Evolutionary conservation across 2,888 invertebrate genomes (phyloP), one percentile per base, ranked within the genome.

Genomic region (Gymnoscelis rufifasciata): DNA sequence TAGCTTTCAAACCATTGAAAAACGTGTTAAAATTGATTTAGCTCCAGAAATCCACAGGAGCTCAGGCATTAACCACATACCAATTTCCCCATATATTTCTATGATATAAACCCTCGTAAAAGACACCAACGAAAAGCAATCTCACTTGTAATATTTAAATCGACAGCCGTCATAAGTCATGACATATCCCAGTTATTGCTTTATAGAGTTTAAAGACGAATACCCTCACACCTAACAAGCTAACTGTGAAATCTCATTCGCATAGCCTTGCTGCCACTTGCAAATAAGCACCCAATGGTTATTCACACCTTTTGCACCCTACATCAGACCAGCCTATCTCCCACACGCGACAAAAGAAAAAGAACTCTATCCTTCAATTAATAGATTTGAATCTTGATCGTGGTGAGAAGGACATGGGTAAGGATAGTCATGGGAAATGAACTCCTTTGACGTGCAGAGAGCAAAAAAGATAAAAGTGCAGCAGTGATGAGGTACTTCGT

Each of bases 201-300:
- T 69, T 65, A 64, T 65, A 60, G 59, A 56, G 53, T 36, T 52
- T 51, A 15, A 23, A 42, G 53, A 57, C 58, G 59, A 51, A 52
- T 53, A 43, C 51, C 38, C 53, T 57, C 58, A 47, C 52, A 43
- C 53, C 54, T 71, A 70, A 71, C 68, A 63, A 69, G 66, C 60
- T 62, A 57, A 67, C 67, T 71, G 65, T 66, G 65, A 75, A 77
- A 76, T 69, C 66, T 60, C 64, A 72, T 75, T 73, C 70, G 63
- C 56, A 68, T 54, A 65, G 62, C 64, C 64, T 62, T 56, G 52
- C 55, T 59, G 54, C 52, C 69, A 70, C 59, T 73, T 71, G 70
- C 70, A 70, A 77, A 76, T 74, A 73, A 72, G 66, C 70, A 71
- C 66, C 59, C 59, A 57, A 64, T 70, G 69, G 76, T 77, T 76